Percentiles rank a stretch among this genome's conserved stretches.
These are phyloP conservation scores for Momotus momota DNA, from an alignment of 2,797 vertebrate species.

Conservation along the genomic window DNA sequence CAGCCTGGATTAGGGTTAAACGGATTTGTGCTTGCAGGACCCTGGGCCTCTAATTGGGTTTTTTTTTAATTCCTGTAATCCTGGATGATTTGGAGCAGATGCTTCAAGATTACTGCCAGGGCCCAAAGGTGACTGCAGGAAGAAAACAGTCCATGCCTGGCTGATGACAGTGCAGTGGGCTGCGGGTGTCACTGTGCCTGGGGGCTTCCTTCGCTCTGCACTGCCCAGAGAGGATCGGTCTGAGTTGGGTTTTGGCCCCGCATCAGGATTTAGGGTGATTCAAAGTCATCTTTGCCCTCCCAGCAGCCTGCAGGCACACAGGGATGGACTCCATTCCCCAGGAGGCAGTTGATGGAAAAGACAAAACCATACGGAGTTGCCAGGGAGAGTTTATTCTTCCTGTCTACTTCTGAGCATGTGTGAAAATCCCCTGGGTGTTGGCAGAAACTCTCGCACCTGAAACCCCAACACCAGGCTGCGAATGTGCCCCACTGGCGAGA, in stretches of 20 bases:
- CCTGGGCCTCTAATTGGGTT: constrained; percentile 74
- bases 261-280: neutral
- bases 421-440: constrained; percentile 44
- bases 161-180: fast-evolving
- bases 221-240: neutral
- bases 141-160: constrained; percentile 58
- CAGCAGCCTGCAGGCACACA: neutral
- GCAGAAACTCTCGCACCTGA: constrained; percentile 51
- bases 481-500: fast-evolving
- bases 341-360: neutral
- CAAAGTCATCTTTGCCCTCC: neutral
- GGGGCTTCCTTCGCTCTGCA: neutral
- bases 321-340: neutral
- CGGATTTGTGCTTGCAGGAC: constrained; percentile 76
- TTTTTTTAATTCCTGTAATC: constrained; percentile 77
- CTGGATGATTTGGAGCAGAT: constrained; percentile 80
- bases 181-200: fast-evolving
- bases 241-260: neutral
- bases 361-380: constrained; percentile 56
- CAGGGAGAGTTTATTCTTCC: neutral
- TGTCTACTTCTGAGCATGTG: neutral
- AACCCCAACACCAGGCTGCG: neutral
- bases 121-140: constrained; percentile 73
- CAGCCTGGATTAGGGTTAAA: constrained; percentile 77
- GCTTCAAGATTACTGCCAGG: constrained; percentile 74